These are phyloP conservation scores for Hippopotamyrus pictus DNA, from an alignment of 2,797 vertebrate genomes.

Conservation along the genomic window DNA sequence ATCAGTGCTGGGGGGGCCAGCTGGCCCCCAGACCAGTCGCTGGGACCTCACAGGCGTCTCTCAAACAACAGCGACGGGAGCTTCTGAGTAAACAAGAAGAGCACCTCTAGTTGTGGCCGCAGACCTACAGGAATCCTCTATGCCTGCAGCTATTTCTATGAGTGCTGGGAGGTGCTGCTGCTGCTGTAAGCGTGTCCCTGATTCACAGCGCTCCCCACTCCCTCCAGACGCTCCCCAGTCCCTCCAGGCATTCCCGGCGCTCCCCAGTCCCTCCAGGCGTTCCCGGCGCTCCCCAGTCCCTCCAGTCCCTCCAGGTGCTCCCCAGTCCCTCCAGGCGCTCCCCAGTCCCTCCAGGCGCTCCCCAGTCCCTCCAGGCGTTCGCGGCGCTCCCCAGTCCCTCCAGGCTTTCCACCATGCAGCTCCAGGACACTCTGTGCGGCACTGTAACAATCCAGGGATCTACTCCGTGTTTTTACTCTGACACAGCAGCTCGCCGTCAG, in stretches of 20 bases:
- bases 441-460: background rate
- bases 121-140: background rate
- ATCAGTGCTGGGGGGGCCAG: background rate
- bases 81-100: background rate
- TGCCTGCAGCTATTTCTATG: background rate
- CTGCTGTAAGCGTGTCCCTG: background rate
- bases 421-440: background rate
- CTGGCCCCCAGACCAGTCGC: background rate
- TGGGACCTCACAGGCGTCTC: background rate
- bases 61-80: background rate
- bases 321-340: background rate
- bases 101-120: background rate
- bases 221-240: too few species aligned
- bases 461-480: background rate
- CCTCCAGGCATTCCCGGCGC: too few species aligned
- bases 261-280: too few species aligned
- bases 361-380: background rate
- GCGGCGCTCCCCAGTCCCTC: background rate
- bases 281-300: background rate
- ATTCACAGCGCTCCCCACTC: background rate
- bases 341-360: too few species aligned
- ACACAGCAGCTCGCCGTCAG: background rate
- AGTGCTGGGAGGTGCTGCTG: background rate
- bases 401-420: too few species aligned
- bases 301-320: too few species aligned